A percentile compares a stretch with the other conserved stretches of the same genome.
Conservation (phyloP, 2,888 invertebrate species). For the Tetragonisca angustula region DNA sequence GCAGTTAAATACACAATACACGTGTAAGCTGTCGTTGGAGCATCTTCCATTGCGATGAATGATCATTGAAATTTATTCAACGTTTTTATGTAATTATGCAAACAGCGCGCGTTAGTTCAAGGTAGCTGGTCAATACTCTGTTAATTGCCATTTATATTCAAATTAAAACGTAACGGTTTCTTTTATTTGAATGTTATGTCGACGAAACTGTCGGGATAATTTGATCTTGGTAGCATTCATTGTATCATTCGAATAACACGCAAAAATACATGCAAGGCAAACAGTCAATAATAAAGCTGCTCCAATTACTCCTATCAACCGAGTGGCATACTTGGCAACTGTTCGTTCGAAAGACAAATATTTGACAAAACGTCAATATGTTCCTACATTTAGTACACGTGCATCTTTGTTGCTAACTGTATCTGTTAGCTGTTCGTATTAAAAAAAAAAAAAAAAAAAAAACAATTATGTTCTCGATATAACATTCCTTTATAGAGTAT, state of each 20-base stretch:
- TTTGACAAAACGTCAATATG: constrained; percentile 52
- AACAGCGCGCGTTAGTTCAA: background rate
- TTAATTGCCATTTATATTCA: background rate
- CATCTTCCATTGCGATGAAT: background rate
- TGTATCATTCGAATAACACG: constrained; percentile 1
- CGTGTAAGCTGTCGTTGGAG: background rate
- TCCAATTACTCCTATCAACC: constrained; percentile 58
- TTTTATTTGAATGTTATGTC: background rate
- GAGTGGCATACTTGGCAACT: constrained; percentile 51
- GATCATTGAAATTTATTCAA: background rate
- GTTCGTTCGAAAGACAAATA: constrained; percentile 44
- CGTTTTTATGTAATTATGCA: background rate
- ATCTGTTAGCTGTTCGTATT: background rate
- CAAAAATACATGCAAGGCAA: constrained; percentile 27
- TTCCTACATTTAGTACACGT: constrained; percentile 11
- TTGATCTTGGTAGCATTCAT: constrained; percentile 1
- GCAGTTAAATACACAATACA: background rate
- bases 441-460: constrained; percentile 16
- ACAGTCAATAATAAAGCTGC: constrained; percentile 49
- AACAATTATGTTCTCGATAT: background rate
- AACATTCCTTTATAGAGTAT: background rate
- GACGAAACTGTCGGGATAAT: constrained; percentile 20
- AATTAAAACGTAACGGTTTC: background rate
- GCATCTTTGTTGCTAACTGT: constrained; percentile 8
- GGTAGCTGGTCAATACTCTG: background rate